These are phyloP conservation scores for Dioctria rufipes DNA, from an alignment of 2,888 invertebrate genomes.

Conservation along the genomic window DNA sequence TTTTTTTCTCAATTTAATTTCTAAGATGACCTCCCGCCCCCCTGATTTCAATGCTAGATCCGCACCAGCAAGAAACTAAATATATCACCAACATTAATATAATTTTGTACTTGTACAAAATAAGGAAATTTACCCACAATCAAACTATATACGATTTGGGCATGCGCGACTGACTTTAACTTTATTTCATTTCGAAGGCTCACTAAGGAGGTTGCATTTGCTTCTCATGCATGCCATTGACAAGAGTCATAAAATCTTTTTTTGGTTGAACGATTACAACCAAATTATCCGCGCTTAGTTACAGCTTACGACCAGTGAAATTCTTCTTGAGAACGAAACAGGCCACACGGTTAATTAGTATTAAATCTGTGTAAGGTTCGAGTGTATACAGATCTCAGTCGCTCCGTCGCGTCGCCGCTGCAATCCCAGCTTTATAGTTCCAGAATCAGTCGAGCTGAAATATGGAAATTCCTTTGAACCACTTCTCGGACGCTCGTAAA, in stretches of 20 bases:
- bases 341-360: background rate
- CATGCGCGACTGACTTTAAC: background rate
- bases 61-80: no score
- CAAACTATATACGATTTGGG: background rate
- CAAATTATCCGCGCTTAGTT: conserved; percentile 41
- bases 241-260: conserved; percentile 47
- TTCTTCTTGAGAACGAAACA: background rate
- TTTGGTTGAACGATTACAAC: conserved; percentile 38
- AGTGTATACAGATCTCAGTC: background rate
- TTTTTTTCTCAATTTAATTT: no score
- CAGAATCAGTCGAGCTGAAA: background rate
- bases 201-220: background rate
- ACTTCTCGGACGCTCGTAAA: conserved; percentile 13
- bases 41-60: no score
- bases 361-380: background rate
- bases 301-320: background rate
- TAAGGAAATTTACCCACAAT: no score
- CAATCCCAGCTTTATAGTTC: background rate
- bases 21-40: no score
- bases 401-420: background rate
- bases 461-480: background rate
- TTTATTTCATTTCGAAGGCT: background rate
- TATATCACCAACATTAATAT: no score
- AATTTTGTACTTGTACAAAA: no score
- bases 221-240: conserved; percentile 33